Conservation (phyloP, 2,113 vertebrate genomes). For the Grallaria varia region DNA sequence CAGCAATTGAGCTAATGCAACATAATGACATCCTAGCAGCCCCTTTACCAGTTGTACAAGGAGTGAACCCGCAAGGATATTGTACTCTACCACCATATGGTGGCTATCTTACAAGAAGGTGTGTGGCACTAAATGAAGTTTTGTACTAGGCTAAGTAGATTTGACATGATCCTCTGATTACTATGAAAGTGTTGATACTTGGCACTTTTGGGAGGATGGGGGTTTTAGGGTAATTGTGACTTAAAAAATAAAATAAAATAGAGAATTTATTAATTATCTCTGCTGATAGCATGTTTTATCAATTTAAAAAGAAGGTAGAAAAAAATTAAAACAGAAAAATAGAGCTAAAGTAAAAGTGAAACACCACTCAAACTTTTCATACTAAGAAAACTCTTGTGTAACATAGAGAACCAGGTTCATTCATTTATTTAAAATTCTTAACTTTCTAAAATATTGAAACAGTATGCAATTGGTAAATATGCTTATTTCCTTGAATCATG, state of each 20-base stretch:
- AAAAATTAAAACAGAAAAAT: neutral
- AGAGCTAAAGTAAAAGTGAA: neutral
- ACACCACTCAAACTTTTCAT: neutral
- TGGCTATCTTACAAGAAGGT: neutral
- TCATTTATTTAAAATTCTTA: neutral
- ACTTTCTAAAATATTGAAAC: neutral
- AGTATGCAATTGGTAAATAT: neutral
- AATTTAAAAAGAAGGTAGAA: neutral
- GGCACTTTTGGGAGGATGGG: neutral
- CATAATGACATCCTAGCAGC: neutral
- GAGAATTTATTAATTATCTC: neutral
- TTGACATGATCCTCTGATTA: rapidly evolving
- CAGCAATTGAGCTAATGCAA: neutral
- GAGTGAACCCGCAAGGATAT: neutral
- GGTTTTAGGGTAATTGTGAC: neutral
- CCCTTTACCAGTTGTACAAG: neutral
- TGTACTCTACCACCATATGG: neutral
- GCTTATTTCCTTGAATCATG: neutral
- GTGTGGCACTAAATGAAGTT: neutral
- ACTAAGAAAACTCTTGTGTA: neutral
- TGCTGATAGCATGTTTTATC: neutral
- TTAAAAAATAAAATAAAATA: neutral
- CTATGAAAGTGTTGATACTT: neutral
- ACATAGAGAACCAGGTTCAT: neutral
- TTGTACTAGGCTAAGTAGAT: neutral